Evolutionary conservation across 1,140 invertebrate species (phyloP).

Genomic region (Philaenus spumarius): DNA sequence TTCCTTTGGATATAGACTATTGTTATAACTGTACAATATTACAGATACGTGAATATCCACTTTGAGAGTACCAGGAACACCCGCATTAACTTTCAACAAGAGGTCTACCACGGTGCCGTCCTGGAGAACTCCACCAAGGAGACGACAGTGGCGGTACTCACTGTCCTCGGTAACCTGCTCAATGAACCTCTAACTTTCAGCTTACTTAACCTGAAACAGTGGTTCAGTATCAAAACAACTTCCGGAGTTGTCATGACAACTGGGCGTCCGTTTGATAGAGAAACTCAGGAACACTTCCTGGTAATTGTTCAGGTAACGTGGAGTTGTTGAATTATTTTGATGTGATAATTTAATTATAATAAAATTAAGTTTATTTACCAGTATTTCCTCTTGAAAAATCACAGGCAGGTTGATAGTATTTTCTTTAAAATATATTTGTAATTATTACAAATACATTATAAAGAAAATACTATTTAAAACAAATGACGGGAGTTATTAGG

Average conservation of each 20-base stretch:
- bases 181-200: conserved; percentile 84
- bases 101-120: conserved; percentile 69
- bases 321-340: too few relatives aligned
- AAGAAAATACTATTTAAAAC: too few relatives aligned
- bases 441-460: too few relatives aligned
- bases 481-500: too few relatives aligned
- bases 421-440: too few relatives aligned
- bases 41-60: conserved; percentile 45
- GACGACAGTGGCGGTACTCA: conserved; percentile 71
- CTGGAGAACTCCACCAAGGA: conserved; percentile 81
- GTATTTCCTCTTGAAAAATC: too few relatives aligned
- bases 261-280: conserved; percentile 77
- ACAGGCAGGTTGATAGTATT: too few relatives aligned
- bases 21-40: conserved; percentile 47
- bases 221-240: conserved; percentile 85
- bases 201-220: conserved; percentile 81
- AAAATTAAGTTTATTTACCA: too few relatives aligned
- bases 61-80: conserved; percentile 63
- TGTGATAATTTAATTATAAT: too few relatives aligned
- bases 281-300: conserved; percentile 68
- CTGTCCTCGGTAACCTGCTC: conserved; percentile 74
- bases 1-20: conserved; percentile 72
- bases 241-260: conserved; percentile 83
- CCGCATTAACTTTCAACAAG: conserved; percentile 73
- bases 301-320: conserved; percentile 71